These are phyloP conservation scores for Emmelina monodactyla DNA, from an alignment of 2,888 invertebrate species.

Conservation along the genomic window DNA sequence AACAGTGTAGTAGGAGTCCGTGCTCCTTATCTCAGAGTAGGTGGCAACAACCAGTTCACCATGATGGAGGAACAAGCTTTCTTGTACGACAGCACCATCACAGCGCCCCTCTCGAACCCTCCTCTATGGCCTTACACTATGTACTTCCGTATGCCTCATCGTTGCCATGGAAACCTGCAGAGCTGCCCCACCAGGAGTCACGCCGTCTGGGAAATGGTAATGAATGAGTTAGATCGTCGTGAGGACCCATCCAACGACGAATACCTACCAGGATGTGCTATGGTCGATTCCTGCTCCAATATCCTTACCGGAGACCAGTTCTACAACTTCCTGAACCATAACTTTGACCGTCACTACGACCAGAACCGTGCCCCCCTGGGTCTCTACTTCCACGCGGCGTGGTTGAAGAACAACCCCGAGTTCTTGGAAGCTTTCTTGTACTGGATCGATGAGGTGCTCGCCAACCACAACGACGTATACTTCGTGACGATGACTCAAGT, in stretches of 20 bases:
- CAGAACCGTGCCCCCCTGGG: conserved; percentile 90
- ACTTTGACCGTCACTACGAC: conserved; percentile 91
- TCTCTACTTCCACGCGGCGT: conserved; percentile 92
- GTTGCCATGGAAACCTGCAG: conserved; percentile 91
- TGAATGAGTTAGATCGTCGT: conserved; percentile 91
- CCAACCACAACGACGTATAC: conserved; percentile 89
- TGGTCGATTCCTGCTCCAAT: conserved; percentile 95
- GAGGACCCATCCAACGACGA: conserved; percentile 92
- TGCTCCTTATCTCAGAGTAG: conserved; percentile 89
- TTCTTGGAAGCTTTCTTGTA: conserved; percentile 90
- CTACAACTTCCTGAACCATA: conserved; percentile 93
- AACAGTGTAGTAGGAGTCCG: conserved; percentile 91
- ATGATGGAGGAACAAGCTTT: conserved; percentile 98
- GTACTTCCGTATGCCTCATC: conserved; percentile 96
- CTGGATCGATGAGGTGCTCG: conserved; percentile 90
- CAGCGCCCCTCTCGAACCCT: conserved; percentile 88
- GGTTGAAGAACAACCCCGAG: conserved; percentile 92
- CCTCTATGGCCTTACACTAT: conserved; percentile 98
- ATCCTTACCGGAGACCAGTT: conserved; percentile 92
- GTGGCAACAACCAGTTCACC: conserved; percentile 95
- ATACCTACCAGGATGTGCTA: conserved; percentile 88
- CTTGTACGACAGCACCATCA: conserved; percentile 94
- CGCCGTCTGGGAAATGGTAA: conserved; percentile 96
- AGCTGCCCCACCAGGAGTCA: conserved; percentile 91
- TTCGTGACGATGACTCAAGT: conserved; percentile 97